phyloP scores from a whole-genome alignment of 2,797 vertebrate genomes.

The Arrhamphus sclerolepis region DNA sequence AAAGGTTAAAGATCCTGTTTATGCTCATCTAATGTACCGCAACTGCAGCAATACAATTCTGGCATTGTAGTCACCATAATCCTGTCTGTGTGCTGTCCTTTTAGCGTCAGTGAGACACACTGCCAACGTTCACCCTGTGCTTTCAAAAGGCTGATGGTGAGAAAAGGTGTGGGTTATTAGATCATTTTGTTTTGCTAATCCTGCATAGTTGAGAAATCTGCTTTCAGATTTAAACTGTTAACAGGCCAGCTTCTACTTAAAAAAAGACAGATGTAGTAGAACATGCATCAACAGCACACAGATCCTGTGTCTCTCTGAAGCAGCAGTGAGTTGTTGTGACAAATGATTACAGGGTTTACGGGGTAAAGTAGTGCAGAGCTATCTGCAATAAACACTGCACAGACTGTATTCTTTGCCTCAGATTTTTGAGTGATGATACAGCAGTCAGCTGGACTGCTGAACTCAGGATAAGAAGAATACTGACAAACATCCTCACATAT shows the following conservation, averaged over 20 bases:
- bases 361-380: too few species aligned
- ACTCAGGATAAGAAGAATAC: not conserved
- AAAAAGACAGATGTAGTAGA: too few species aligned
- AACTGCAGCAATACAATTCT: constrained; percentile 33
- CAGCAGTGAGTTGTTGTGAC: too few species aligned
- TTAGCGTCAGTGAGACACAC: constrained; percentile 10
- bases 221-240: too few species aligned
- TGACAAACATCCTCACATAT: not conserved
- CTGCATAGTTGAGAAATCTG: not conserved
- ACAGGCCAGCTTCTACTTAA: too few species aligned
- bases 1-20: constrained; percentile 21
- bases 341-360: too few species aligned
- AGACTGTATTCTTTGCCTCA: too few species aligned
- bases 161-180: constrained; percentile 27
- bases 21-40: constrained; percentile 37
- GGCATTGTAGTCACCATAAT: constrained; percentile 5
- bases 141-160: constrained; percentile 32
- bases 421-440: too few species aligned
- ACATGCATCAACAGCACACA: too few species aligned
- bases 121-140: constrained; percentile 3
- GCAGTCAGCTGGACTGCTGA: too few species aligned
- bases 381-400: too few species aligned
- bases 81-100: constrained; percentile 15
- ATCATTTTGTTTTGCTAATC: constrained; percentile 14
- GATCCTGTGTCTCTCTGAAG: too few species aligned